Percentiles rank a stretch among this genome's conserved stretches.
Conservation (phyloP, 1,140 invertebrate species). For the Drosophila funebris region DNA sequence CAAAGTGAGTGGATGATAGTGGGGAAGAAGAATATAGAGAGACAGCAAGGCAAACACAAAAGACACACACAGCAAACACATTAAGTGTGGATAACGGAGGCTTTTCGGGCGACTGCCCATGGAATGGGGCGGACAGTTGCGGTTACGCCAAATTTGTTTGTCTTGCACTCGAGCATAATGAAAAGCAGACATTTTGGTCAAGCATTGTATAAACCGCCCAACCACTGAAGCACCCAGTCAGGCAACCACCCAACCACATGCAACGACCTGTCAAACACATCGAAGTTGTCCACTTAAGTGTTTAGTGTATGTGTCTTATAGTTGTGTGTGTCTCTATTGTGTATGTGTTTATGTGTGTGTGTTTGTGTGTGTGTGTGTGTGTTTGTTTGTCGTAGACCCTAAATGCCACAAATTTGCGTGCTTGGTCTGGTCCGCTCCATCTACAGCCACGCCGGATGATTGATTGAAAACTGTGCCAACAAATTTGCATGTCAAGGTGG, state of each 20-base stretch:
- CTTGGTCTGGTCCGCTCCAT: constrained; percentile 47
- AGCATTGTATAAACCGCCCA: constrained; percentile 51
- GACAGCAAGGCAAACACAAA: constrained; percentile 14
- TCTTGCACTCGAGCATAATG: constrained; percentile 78
- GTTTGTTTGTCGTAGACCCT: constrained; percentile 66
- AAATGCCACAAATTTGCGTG: constrained; percentile 79
- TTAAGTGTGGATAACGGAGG: constrained; percentile 62
- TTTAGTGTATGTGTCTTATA: constrained; percentile 5
- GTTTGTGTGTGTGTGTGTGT: constrained; percentile 8
- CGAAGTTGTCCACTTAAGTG: constrained; percentile 32
- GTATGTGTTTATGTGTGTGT: constrained; percentile 20
- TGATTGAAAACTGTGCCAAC: constrained; percentile 78
- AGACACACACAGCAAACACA: constrained; percentile 58
- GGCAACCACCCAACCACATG: not conserved
- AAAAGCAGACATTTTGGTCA: constrained; percentile 74
- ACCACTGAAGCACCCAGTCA: constrained; percentile 3
- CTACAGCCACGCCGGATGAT: constrained; percentile 50
- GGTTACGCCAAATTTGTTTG: constrained; percentile 74
- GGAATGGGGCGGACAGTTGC: constrained; percentile 45
- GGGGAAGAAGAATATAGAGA: not conserved
- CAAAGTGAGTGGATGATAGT: not conserved
- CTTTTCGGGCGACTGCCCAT: constrained; percentile 35
- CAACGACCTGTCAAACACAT: constrained; percentile 61
- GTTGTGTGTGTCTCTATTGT: constrained; percentile 5
- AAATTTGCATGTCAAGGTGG: constrained; percentile 59